These are phyloP conservation scores for Sturnira hondurensis DNA, from an alignment of 2,113 vertebrate genomes.

Conservation along the genomic window DNA sequence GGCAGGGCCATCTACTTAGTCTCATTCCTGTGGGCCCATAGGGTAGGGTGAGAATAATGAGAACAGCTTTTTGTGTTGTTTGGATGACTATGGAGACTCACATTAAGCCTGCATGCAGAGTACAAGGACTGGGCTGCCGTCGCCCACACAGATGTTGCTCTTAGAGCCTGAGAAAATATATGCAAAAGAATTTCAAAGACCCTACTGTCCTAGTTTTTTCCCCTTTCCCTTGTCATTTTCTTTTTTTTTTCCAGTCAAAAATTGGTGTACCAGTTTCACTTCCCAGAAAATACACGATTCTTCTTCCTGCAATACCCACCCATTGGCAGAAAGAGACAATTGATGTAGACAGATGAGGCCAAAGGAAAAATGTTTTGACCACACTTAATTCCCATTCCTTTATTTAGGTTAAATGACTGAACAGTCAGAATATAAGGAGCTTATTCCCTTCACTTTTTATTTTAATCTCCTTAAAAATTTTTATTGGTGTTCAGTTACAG, in stretches of 20 bases:
- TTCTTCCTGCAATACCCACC: neutral
- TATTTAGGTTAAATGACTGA: neutral
- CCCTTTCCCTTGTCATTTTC: neutral
- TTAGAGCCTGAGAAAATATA: neutral
- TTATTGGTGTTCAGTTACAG: too few species aligned
- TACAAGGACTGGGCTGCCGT: neutral
- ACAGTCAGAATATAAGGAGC: neutral
- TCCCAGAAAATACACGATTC: slow-evolving; percentile 41
- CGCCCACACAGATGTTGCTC: neutral
- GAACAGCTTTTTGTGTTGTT: neutral
- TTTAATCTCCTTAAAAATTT: neutral
- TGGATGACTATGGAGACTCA: neutral
- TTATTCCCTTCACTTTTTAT: neutral
- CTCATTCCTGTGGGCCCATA: neutral
- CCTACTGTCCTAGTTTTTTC: neutral
- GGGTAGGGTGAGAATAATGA: neutral
- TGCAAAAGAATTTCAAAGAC: slow-evolving; percentile 23
- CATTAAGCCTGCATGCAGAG: neutral
- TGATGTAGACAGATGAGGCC: slow-evolving; percentile 17
- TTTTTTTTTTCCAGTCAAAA: slow-evolving; percentile 1
- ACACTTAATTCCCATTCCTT: neutral
- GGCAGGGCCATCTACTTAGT: neutral
- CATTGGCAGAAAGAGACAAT: slow-evolving; percentile 18
- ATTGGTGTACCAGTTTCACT: neutral
- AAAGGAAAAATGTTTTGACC: neutral